Evolutionary conservation across 2,888 invertebrate species (phyloP), one percentile per base, ranked within the genome.

Genomic region (Exocentrus adspersus): DNA sequence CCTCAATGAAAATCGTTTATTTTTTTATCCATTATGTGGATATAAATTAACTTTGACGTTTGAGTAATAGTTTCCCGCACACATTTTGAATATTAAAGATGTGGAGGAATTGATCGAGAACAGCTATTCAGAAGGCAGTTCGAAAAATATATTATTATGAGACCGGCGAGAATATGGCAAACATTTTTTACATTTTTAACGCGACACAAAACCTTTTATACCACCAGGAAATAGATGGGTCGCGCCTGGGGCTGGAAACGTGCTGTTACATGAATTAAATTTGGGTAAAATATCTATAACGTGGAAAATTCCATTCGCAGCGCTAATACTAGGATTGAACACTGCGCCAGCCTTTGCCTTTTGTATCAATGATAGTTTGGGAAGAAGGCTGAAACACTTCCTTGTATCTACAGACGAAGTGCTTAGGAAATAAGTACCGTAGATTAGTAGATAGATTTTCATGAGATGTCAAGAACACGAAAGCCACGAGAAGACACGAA

Each of bases 11-110:
- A 21, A 53, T 41, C 42, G 30, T 51, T 51, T 51, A 51, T 51
- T 51, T 28, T n/a, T 16, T 28, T 43, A 54, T 54, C 54, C 54
- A 54, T 54, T 43, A 54, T 16, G 28, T 10, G 21, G 21, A 43
- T 43, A 54, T 54, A 54, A 54, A 54, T 54, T 54, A 54, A 16
- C 12, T 54, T 42, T 54, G 54, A 54, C 54, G 16, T 43, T 45
- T 54, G 54, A 54, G 54, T 54, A 54, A 54, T 54, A 54, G 54
- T 54, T 54, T 54, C 17, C 28, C 43, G 43, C 28, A 42, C 54
- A 43, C 43, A 10, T 14, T 43, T 43, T 43, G 54, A 54, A 54
- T 54, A 54, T 43, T 54, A 20, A 54, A 43, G 17, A 43, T 21
- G 54, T 14, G 12, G 20, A 16, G 28, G 43, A 43, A 54, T 42